phyloP scores from a whole-genome alignment of 2,113 vertebrate genomes.

The Lontra canadensis region DNA sequence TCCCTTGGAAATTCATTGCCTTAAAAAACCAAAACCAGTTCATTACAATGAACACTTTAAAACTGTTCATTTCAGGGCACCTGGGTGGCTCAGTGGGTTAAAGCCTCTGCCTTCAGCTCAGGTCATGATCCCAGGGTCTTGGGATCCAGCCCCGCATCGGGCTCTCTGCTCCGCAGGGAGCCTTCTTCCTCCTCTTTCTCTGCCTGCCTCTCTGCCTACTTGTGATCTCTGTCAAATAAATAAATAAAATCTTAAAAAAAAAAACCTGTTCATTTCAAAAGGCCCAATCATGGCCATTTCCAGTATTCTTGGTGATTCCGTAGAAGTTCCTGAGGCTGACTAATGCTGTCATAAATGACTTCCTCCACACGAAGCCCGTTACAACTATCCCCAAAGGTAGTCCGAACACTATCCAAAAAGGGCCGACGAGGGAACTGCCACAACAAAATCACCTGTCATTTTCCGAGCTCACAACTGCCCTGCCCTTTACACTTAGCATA shows the following conservation, averaged over 20 bases:
- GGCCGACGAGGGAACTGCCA: not conserved
- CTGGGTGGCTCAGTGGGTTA: too few relatives aligned
- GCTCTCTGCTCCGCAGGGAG: too few relatives aligned
- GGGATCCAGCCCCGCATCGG: too few relatives aligned
- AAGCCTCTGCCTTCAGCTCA: too few relatives aligned
- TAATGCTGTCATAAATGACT: not conserved
- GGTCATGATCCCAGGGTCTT: too few relatives aligned
- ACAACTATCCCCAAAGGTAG: not conserved
- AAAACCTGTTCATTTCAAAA: not conserved
- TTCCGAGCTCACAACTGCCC: not conserved
- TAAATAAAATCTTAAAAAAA: too few relatives aligned
- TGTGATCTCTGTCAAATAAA: too few relatives aligned
- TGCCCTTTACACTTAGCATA: not conserved
- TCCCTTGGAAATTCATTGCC: slow-evolving; percentile 92
- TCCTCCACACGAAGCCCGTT: not conserved
- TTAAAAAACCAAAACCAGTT: slow-evolving; percentile 62
- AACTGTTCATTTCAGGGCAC: not conserved
- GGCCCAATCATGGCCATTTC: not conserved
- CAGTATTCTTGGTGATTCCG: not conserved
- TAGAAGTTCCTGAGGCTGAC: not conserved
- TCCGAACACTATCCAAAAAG: too few relatives aligned
- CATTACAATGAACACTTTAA: not conserved
- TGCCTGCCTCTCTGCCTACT: too few relatives aligned
- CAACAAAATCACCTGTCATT: not conserved
- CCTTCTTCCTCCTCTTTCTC: too few relatives aligned